Percentiles rank a stretch among this genome's conserved stretches.
Conservation (phyloP, 2,113 vertebrate species). For the Origma solitaria region DNA sequence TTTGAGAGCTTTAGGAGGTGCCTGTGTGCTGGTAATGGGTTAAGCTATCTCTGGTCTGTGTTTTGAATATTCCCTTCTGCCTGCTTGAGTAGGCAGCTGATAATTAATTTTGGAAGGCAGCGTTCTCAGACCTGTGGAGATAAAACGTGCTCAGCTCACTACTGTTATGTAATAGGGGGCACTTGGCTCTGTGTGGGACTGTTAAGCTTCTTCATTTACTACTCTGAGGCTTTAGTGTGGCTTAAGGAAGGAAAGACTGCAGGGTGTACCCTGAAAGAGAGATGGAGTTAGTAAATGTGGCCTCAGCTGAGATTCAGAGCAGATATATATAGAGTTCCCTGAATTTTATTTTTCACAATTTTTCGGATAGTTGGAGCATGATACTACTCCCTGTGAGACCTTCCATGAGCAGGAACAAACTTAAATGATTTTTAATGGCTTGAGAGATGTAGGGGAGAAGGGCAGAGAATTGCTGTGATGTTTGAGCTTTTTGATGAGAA, state of each 20-base stretch:
- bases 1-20: neutral
- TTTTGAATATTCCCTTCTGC: neutral
- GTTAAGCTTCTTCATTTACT: neutral
- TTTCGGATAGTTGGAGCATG: neutral
- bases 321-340: neutral
- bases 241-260: neutral
- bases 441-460: neutral
- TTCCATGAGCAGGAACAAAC: neutral
- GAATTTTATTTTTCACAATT: neutral
- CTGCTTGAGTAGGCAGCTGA: neutral
- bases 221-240: neutral
- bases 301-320: neutral
- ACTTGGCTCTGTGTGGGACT: neutral
- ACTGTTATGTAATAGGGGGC: fast-evolving
- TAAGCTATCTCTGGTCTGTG: fast-evolving
- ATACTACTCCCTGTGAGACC: neutral
- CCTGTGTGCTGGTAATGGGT: too few species aligned
- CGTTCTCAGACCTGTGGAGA: neutral
- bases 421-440: neutral
- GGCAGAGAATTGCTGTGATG: neutral
- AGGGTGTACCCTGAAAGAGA: neutral
- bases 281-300: neutral
- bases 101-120: neutral
- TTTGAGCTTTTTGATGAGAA: neutral
- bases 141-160: fast-evolving